A percentile compares a stretch with the other conserved stretches of the same genome.
Conservation (phyloP, 1,140 invertebrate species). For the Pantala flavescens region DNA sequence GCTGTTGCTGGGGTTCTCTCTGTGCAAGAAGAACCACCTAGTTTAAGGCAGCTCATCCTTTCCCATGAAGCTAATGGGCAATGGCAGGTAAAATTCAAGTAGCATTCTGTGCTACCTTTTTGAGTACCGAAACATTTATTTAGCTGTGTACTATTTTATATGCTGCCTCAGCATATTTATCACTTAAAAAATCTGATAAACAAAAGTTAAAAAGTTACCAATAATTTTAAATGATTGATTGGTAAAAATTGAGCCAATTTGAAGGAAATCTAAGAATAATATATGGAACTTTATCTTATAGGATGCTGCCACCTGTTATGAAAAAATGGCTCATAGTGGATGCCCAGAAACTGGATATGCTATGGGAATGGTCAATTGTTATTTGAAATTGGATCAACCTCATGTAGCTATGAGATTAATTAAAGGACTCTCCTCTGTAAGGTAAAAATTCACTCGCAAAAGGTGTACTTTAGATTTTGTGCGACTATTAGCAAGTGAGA, state of each 20-base stretch:
- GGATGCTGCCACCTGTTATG: conserved; percentile 66
- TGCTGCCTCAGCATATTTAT: too few species aligned
- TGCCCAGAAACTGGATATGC: conserved; percentile 43
- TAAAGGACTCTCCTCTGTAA: conserved; percentile 40
- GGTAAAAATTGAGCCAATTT: too few species aligned
- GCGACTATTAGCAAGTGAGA: too few species aligned
- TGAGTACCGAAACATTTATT: too few species aligned
- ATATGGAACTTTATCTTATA: conserved; percentile 28
- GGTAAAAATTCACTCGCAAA: too few species aligned
- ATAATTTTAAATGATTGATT: too few species aligned
- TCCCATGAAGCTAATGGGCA: conserved; percentile 62
- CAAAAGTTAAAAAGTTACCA: too few species aligned
- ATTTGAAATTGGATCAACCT: conserved; percentile 62
- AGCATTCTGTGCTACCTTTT: neutral
- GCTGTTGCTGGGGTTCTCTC: conserved; percentile 50
- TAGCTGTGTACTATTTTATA: too few species aligned
- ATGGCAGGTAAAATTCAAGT: conserved; percentile 31
- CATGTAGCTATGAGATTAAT: conserved; percentile 60
- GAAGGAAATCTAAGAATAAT: neutral
- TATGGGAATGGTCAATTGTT: conserved; percentile 61
- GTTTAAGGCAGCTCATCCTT: conserved; percentile 56
- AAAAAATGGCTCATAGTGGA: conserved; percentile 49
- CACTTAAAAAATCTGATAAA: too few species aligned
- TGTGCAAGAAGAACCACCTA: conserved; percentile 51
- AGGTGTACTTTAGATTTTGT: too few species aligned